Evolutionary conservation across 2,797 vertebrate genomes (phyloP).

Genomic region (Aldrovandia affinis): DNA sequence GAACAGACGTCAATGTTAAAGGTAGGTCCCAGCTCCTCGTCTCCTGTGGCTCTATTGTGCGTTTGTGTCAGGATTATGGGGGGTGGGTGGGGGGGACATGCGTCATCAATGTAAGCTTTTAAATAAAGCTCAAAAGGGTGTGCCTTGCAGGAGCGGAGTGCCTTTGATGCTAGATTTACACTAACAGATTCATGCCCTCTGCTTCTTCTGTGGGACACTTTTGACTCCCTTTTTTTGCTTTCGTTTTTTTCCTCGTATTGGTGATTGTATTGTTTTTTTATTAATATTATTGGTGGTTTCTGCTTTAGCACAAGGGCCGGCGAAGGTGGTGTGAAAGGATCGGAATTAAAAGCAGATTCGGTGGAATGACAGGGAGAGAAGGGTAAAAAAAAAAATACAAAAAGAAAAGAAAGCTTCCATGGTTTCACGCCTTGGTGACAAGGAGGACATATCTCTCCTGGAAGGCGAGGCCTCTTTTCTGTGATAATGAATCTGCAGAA

Average conservation of each 20-base stretch:
- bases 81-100: constrained; percentile 37
- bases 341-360: background rate
- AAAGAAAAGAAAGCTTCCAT: background rate
- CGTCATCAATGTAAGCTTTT: constrained; percentile 70
- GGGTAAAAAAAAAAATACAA: background rate
- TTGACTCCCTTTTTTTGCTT: constrained; percentile 29
- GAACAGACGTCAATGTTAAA: constrained; percentile 88
- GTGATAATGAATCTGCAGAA: constrained; percentile 17
- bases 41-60: background rate
- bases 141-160: constrained; percentile 59
- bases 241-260: constrained; percentile 10
- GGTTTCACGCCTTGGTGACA: background rate
- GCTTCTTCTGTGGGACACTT: constrained; percentile 50
- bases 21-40: constrained; percentile 76
- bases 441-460: background rate
- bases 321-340: background rate
- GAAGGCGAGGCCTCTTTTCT: constrained; percentile 24
- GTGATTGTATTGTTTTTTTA: background rate
- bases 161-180: constrained; percentile 50
- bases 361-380: background rate
- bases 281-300: background rate
- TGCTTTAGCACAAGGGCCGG: background rate
- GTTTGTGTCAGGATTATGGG: constrained; percentile 9
- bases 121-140: constrained; percentile 69
- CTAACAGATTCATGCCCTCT: constrained; percentile 49